These are phyloP conservation scores for Muscidifurax raptorellus DNA, from an alignment of 1,140 invertebrate species.

Conservation along the genomic window DNA sequence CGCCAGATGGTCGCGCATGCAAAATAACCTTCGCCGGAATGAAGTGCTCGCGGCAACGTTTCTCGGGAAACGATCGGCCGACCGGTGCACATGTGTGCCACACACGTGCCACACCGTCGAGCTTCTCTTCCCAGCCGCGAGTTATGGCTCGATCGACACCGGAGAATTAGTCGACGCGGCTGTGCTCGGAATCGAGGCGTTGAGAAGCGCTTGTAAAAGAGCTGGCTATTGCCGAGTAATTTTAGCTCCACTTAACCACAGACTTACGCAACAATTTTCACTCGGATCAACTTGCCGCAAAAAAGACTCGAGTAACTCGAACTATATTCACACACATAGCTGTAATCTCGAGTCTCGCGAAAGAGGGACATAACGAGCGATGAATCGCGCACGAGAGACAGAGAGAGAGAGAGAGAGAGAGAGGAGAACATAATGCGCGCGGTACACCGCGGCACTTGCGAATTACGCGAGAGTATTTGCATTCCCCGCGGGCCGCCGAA, in stretches of 20 bases:
- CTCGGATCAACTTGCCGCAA: too few species aligned
- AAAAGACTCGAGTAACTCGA: too few species aligned
- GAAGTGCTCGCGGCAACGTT: conserved; percentile 17
- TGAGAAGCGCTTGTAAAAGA: background rate
- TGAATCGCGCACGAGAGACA: background rate
- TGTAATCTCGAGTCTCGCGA: background rate
- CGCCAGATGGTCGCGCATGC: conserved; percentile 25
- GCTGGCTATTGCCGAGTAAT: too few species aligned
- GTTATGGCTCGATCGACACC: background rate
- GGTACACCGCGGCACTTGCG: conserved; percentile 71
- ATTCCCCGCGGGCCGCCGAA: conserved; percentile 68
- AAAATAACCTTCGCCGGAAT: conserved; percentile 23
- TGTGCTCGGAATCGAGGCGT: background rate
- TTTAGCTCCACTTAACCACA: background rate
- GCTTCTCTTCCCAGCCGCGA: background rate
- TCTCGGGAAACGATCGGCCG: background rate
- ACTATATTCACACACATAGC: background rate
- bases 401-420: too few species aligned
- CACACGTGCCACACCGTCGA: background rate
- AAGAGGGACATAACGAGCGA: background rate
- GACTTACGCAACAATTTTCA: too few species aligned
- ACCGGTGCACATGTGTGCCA: background rate
- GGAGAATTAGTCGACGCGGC: background rate
- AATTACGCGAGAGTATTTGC: conserved; percentile 72
- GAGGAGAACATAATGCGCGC: conserved; percentile 70